Evolutionary conservation across 2,113 vertebrate species (phyloP).

Genomic region (Neodontobutis hainanensis): DNA sequence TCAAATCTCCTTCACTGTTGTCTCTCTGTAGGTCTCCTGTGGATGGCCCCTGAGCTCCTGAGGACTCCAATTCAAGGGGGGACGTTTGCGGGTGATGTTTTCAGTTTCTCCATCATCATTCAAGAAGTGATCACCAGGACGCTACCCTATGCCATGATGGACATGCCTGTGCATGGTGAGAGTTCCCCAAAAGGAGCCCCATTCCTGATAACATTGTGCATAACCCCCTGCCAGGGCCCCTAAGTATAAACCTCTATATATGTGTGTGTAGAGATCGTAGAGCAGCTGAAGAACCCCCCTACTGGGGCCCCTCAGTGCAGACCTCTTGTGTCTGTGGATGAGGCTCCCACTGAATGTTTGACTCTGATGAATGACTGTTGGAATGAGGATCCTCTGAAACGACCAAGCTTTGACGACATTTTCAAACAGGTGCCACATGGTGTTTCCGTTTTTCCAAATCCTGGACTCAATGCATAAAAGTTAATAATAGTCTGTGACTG

Average conservation of each 20-base stretch:
- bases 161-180: slow-evolving; percentile 81
- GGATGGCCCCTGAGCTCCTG: slow-evolving; percentile 68
- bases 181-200: neutral
- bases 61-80: slow-evolving; percentile 63
- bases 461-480: too few species aligned
- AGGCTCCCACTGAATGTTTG: slow-evolving; percentile 85
- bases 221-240: too few species aligned
- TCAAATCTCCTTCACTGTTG: too few species aligned
- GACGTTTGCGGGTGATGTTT: slow-evolving; percentile 81
- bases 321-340: slow-evolving; percentile 81
- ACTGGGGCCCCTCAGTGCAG: slow-evolving; percentile 70
- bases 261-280: slow-evolving; percentile 72
- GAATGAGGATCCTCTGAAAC: slow-evolving; percentile 80
- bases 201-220: neutral
- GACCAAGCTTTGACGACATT: slow-evolving; percentile 78
- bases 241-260: neutral
- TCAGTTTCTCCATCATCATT: slow-evolving; percentile 86
- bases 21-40: slow-evolving; percentile 41
- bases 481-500: too few species aligned
- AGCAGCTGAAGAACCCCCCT: slow-evolving; percentile 60
- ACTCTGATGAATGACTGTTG: slow-evolving; percentile 86
- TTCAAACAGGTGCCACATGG: slow-evolving; percentile 75
- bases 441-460: neutral
- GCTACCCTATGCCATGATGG: slow-evolving; percentile 85
- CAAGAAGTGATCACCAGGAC: slow-evolving; percentile 88